Conservation (phyloP, 2,797 vertebrate genomes). For the Cephalopachus bancanus region DNA sequence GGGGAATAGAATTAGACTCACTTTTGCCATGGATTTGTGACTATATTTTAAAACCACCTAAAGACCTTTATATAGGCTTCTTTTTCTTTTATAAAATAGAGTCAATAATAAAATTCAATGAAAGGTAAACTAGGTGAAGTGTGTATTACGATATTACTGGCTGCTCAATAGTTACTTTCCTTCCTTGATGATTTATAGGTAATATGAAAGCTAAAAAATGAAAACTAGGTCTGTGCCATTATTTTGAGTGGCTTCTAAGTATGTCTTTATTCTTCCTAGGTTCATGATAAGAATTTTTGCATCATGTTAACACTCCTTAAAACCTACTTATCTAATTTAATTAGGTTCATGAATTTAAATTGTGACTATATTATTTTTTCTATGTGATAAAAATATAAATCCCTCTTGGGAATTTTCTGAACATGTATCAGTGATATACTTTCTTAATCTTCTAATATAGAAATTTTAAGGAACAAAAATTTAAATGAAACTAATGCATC, state of each 20-base stretch:
- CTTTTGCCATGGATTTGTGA: neutral
- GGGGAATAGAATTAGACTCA: neutral
- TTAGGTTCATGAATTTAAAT: conserved; percentile 59
- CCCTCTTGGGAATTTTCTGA: conserved; percentile 53
- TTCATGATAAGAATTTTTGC: conserved; percentile 48
- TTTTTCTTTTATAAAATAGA: conserved; percentile 5
- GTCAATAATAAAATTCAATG: neutral
- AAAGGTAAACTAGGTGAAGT: neutral
- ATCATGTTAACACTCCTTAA: conserved; percentile 11
- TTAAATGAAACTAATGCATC: conserved; percentile 72
- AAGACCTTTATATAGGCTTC: neutral
- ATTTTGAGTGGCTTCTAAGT: neutral
- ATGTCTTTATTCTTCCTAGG: neutral
- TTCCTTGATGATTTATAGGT: conserved; percentile 41
- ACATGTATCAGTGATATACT: conserved; percentile 43
- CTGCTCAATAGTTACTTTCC: conserved; percentile 14
- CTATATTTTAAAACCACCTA: conserved; percentile 35
- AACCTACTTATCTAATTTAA: conserved; percentile 56
- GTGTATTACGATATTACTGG: neutral
- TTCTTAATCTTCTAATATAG: conserved; percentile 66
- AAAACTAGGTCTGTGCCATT: neutral
- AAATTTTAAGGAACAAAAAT: conserved; percentile 54
- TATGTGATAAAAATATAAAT: conserved; percentile 66
- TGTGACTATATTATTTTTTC: conserved; percentile 36
- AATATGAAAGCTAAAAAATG: conserved; percentile 10